Conservation (phyloP, 2,888 invertebrate species). For the Pachycephus smyrnensis region DNA sequence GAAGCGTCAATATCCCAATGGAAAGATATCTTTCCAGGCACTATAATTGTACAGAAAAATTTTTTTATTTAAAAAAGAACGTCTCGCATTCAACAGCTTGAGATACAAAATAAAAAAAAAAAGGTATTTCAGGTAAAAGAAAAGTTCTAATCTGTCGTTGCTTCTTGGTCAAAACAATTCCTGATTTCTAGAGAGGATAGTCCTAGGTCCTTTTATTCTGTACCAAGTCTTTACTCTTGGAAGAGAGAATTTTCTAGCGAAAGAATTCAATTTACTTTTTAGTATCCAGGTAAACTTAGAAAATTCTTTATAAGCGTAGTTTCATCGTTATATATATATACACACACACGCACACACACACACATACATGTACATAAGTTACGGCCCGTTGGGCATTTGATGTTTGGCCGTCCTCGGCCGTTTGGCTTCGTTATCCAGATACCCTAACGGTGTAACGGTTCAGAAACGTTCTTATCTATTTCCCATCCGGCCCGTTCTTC, state of each 20-base stretch:
- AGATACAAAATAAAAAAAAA: neutral
- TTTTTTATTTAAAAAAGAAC: no score
- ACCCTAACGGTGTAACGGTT: neutral
- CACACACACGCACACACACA: no score
- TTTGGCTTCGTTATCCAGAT: neutral
- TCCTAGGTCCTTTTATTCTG: neutral
- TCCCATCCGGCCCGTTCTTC: neutral
- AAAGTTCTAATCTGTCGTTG: neutral
- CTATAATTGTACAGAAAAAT: no score
- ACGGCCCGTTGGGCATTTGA: neutral
- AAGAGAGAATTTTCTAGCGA: neutral
- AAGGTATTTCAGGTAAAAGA: neutral
- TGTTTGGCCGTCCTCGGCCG: neutral
- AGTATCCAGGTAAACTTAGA: neutral
- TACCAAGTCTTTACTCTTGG: neutral
- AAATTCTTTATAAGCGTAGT: neutral
- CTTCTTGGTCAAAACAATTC: neutral
- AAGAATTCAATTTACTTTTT: neutral
- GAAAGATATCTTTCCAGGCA: no score
- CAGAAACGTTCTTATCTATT: neutral
- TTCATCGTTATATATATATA: neutral
- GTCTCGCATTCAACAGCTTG: neutral
- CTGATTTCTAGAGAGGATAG: neutral
- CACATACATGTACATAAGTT: no score
- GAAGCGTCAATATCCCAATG: no score